Conservation (phyloP, 2,888 invertebrate genomes). For the Empis stercorea region DNA sequence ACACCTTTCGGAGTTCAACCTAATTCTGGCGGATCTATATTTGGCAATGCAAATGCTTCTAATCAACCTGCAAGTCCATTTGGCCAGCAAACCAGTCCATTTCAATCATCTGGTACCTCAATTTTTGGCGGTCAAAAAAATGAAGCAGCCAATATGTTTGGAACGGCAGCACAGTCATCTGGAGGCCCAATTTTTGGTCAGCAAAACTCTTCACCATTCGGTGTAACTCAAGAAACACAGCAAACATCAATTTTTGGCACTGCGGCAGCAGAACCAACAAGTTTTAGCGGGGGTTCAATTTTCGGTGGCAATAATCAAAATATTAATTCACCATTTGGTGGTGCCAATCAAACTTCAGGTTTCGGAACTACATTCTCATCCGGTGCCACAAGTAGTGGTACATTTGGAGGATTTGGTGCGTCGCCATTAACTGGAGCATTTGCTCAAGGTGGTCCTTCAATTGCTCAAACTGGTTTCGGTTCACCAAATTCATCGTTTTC, state of each 20-base stretch:
- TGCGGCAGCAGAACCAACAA: conserved; percentile 10
- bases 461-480: conserved; percentile 28
- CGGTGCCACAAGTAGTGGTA: background rate
- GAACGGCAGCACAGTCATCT: conserved; percentile 1
- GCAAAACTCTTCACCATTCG: conserved; percentile 3
- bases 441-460: conserved; percentile 23
- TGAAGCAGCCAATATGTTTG: conserved; percentile 10
- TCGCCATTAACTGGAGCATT: conserved; percentile 11
- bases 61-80: background rate
- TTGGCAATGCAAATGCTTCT: conserved; percentile 11
- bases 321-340: conserved; percentile 3
- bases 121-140: conserved; percentile 6
- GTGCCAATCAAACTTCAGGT: background rate
- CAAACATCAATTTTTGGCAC: conserved; percentile 11
- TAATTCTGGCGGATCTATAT: conserved; percentile 16
- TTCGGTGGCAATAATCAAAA: background rate
- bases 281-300: conserved; percentile 14
- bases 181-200: conserved; percentile 20
- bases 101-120: background rate
- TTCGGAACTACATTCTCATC: background rate
- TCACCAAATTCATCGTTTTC: conserved; percentile 21
- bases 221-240: background rate
- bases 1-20: conserved; percentile 10
- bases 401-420: conserved; percentile 5
- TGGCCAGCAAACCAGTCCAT: background rate